Conservation (phyloP, 2,113 vertebrate genomes). For the Ptilonorhynchus violaceus region DNA sequence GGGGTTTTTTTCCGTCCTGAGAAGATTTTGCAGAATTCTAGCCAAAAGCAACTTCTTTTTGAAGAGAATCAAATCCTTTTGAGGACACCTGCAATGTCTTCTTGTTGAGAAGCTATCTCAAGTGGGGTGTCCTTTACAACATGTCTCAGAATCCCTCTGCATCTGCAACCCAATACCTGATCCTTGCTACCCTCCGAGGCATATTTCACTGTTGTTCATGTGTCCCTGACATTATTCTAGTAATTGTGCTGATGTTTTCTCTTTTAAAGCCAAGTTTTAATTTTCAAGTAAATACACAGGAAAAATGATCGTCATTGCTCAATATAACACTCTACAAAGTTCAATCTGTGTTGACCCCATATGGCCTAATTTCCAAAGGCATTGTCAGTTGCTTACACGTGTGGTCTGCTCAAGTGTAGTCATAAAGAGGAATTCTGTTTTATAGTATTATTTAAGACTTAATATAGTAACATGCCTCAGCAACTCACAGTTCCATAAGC, state of each 20-base stretch:
- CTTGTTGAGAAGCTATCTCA: background rate
- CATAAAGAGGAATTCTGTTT: background rate
- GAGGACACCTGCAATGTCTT: background rate
- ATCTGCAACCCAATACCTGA: background rate
- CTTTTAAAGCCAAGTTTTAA: background rate
- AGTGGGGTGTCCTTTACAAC: background rate
- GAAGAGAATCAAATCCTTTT: background rate
- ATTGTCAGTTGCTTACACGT: background rate
- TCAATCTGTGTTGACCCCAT: background rate
- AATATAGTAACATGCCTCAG: background rate
- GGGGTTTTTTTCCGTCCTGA: accelerated
- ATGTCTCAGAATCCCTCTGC: background rate
- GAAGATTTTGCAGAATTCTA: background rate
- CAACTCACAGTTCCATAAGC: background rate
- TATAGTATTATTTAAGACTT: background rate
- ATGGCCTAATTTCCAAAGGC: background rate
- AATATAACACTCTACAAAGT: background rate
- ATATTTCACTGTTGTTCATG: background rate
- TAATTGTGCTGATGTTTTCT: background rate
- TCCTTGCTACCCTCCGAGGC: background rate
- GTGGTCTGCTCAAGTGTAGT: background rate
- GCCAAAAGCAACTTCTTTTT: background rate
- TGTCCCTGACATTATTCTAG: background rate
- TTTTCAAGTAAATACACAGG: background rate
- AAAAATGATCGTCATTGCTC: background rate